Evolutionary conservation across 2,797 vertebrate genomes (phyloP).

Genomic region (Rhinichthys osculus): DNA sequence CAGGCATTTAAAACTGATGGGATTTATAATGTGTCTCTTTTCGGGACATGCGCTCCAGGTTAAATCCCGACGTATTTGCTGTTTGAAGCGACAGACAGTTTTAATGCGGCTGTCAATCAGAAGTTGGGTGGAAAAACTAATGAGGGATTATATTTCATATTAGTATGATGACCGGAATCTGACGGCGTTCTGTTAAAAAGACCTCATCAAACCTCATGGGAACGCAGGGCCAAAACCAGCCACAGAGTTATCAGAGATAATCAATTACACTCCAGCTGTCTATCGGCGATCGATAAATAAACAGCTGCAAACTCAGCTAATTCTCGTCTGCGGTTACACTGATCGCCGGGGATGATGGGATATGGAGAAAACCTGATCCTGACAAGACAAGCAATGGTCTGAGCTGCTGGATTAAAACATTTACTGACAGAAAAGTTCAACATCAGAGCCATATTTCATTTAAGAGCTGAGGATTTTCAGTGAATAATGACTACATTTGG

Average conservation of each 20-base stretch:
- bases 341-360: background rate
- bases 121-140: constrained; percentile 3
- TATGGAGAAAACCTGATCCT: background rate
- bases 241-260: background rate
- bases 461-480: background rate
- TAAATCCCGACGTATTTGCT: background rate
- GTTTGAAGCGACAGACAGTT: background rate
- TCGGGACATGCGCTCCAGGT: background rate
- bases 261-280: background rate
- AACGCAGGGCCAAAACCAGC: background rate
- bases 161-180: background rate
- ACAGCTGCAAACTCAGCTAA: background rate
- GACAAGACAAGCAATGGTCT: background rate
- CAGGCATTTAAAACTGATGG: background rate
- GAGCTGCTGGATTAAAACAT: background rate
- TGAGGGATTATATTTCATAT: constrained; percentile 14
- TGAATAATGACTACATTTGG: background rate
- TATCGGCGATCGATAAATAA: background rate
- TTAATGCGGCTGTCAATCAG: background rate
- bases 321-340: background rate
- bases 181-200: background rate
- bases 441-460: background rate
- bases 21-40: background rate
- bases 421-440: background rate
- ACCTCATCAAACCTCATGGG: background rate